Percentiles rank a stretch among this genome's conserved stretches.
Conservation (phyloP, 2,113 vertebrate genomes). For the Fregata magnificens region DNA sequence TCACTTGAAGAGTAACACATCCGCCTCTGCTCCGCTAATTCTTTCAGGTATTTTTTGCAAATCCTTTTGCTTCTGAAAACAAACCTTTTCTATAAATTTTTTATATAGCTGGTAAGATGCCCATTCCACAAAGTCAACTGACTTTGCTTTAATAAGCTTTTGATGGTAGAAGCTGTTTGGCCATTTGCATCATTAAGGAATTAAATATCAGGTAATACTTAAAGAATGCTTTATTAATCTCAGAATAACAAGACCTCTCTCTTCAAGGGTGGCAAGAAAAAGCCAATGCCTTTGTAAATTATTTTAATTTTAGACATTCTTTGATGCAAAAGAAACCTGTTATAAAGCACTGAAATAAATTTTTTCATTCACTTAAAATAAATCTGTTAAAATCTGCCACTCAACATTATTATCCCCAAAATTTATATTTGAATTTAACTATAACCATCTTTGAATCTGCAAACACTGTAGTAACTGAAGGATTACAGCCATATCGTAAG, state of each 20-base stretch:
- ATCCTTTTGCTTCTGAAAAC: not conserved
- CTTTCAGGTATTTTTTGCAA: not conserved
- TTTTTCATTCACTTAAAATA: not conserved
- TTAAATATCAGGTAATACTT: not conserved
- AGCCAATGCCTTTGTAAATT: not conserved
- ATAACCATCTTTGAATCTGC: not conserved
- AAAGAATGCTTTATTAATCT: not conserved
- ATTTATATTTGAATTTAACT: not conserved
- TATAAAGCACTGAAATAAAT: not conserved
- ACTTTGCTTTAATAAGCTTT: not conserved
- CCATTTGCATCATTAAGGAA: not conserved
- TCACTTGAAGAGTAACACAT: not conserved
- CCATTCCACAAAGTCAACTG: not conserved
- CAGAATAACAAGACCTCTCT: not conserved
- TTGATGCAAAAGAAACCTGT: not conserved
- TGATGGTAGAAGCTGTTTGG: not conserved
- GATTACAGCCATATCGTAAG: not conserved
- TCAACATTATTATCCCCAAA: not conserved
- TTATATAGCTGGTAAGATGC: not conserved
- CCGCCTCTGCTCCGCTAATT: not conserved
- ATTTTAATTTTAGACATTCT: not conserved
- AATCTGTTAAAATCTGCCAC: not conserved
- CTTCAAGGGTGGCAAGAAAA: not conserved
- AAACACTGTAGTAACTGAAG: not conserved
- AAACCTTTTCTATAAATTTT: not conserved